Evolutionary conservation across 2,113 vertebrate genomes (phyloP).

Genomic region (Elaphurus davidianus): DNA sequence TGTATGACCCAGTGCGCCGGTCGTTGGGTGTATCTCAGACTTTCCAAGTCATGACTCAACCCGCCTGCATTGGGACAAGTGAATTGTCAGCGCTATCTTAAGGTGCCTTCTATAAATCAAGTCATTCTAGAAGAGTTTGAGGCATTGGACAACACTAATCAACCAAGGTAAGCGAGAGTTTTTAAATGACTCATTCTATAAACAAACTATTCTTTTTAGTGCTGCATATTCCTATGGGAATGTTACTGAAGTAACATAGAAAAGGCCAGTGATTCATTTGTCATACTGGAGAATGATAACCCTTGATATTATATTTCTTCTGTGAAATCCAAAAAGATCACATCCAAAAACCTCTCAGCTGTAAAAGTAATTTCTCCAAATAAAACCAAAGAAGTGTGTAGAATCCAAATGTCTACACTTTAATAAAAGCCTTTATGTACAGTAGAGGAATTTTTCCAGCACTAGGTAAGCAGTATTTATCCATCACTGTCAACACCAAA

Average conservation of each 20-base stretch:
- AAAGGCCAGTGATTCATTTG: neutral
- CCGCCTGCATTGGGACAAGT: neutral
- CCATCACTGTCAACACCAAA: neutral
- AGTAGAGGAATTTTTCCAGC: neutral
- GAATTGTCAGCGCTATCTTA: neutral
- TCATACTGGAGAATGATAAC: neutral
- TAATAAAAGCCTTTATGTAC: conserved; percentile 17
- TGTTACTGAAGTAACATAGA: neutral
- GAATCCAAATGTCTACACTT: conserved; percentile 18
- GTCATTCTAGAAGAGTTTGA: neutral
- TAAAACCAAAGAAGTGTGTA: neutral
- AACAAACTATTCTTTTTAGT: neutral
- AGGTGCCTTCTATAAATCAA: neutral
- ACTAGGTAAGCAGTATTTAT: conserved; percentile 13
- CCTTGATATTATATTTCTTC: neutral
- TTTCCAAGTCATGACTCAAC: neutral
- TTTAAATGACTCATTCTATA: neutral
- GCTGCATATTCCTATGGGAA: neutral
- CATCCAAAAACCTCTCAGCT: neutral
- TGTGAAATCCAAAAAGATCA: neutral
- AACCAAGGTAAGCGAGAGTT: neutral
- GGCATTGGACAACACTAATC: neutral
- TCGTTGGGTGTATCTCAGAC: neutral
- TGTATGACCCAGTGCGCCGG: neutral
- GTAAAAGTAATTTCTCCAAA: conserved; percentile 35